Evolutionary conservation across 2,113 vertebrate genomes (phyloP), one percentile per base, ranked within the genome.

Genomic region (Oncorhynchus keta): DNA sequence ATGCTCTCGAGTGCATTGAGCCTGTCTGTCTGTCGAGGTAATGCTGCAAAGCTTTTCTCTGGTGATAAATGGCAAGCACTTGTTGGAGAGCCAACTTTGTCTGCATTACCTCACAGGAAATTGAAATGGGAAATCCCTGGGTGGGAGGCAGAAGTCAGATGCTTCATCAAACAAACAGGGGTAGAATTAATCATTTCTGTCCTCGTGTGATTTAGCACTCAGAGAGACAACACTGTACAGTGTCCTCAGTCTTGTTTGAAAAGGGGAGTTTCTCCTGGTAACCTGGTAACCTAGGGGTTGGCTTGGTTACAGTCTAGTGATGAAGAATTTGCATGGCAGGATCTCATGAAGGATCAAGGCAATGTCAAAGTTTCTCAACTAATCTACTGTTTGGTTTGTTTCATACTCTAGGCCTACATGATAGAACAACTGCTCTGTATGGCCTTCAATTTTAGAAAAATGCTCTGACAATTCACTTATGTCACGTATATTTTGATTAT

Each of bases 41-140:
- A 55, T n/a, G 74, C 35, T 51, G 26, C 20, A 77, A 81, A 70
- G 72, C 77, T 79, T 84, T 90, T 84, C 69, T 80, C 51, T 64
- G 45, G 13, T 79, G 76, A 80, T 79, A 74, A 86, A 81, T 77
- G 67, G 78, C 57, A 22, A 71, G 66, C 62, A 69, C 79, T 84
- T 76, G 62, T 68, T 74, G 78, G 26, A 81, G 61, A 77, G 81
- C 68, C 74, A 76, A 64, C 68, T 22, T 65, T 75, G 59, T 48
- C 68, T 76, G 59, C 57, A 24, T 75, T 62, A 65, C 59, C 62
- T 67, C 24, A 35, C 75, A 79, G 72, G 73, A 64, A 55, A 76
- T 71, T 70, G 39, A 45, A 73, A 39, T 68, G 67, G 35, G 64
- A 69, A 80, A 73, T 22, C 18, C n/a, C 49, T 61, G 18, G 1